Conservation (phyloP, 2,888 invertebrate genomes). For the Microctonus aethiopoides region DNA sequence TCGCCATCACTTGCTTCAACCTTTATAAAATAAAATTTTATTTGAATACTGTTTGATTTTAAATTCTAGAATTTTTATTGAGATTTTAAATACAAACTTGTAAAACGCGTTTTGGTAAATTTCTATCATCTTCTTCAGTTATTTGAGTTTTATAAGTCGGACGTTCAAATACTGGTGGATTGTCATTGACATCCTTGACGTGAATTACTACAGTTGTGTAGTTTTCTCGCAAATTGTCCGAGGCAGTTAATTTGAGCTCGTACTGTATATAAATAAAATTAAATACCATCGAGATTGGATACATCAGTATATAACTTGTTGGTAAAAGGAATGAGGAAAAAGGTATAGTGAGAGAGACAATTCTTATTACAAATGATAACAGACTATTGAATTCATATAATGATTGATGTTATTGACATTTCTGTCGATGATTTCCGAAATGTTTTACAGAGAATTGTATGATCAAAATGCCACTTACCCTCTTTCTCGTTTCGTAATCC, state of each 20-base stretch:
- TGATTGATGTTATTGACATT: slow-evolving; percentile 28
- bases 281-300: background rate
- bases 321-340: background rate
- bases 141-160: slow-evolving; percentile 95
- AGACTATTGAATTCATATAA: background rate
- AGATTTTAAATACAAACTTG: slow-evolving; percentile 71
- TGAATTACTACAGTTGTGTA: slow-evolving; percentile 96
- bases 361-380: slow-evolving; percentile 12
- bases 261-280: slow-evolving; percentile 72
- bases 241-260: slow-evolving; percentile 92
- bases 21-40: slow-evolving; percentile 69
- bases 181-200: slow-evolving; percentile 98
- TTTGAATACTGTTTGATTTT: background rate
- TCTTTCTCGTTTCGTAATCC: slow-evolving; percentile 95
- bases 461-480: slow-evolving; percentile 76
- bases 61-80: background rate
- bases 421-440: slow-evolving; percentile 22
- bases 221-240: slow-evolving; percentile 97
- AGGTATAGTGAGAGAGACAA: background rate
- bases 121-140: slow-evolving; percentile 95
- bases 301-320: background rate
- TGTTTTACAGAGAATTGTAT: slow-evolving; percentile 3
- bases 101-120: slow-evolving; percentile 91
- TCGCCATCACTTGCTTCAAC: slow-evolving; percentile 97
- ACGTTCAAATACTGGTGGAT: slow-evolving; percentile 95